A percentile compares a stretch with the other conserved stretches of the same genome.
Conservation (phyloP, 2,888 invertebrate genomes). For the Nomada fucata region DNA sequence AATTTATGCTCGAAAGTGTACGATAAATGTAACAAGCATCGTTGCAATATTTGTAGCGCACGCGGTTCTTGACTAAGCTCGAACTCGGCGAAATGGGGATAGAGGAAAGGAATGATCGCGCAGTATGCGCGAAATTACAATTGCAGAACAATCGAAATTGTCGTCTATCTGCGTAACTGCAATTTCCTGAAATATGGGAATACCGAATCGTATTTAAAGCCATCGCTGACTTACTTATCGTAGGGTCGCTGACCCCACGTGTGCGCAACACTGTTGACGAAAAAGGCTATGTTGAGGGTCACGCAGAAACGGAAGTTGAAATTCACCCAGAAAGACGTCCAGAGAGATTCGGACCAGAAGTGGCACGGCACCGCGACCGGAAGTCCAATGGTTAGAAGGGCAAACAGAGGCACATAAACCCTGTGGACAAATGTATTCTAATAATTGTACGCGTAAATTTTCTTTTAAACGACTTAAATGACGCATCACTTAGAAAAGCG, state of each 20-base stretch:
- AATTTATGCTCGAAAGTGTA: too few species aligned
- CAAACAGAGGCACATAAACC: conserved; percentile 90
- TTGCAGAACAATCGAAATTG: too few species aligned
- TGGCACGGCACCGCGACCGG: conserved; percentile 92
- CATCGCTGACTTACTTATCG: conserved; percentile 87
- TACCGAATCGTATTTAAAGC: too few species aligned
- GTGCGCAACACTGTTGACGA: conserved; percentile 97
- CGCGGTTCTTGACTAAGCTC: too few species aligned
- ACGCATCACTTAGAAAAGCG: conserved; percentile 85
- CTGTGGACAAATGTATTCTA: conserved; percentile 81
- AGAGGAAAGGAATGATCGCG: not conserved
- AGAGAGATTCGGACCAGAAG: conserved; percentile 92
- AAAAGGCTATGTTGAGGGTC: conserved; percentile 95
- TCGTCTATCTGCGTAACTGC: too few species aligned
- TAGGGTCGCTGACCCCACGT: conserved; percentile 97
- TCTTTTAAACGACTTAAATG: not conserved
- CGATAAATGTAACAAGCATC: too few species aligned
- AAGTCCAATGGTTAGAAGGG: conserved; percentile 87
- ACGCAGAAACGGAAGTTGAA: conserved; percentile 93
- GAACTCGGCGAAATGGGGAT: too few species aligned
- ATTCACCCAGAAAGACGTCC: conserved; percentile 93
- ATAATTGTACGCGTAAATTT: not conserved
- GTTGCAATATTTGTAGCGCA: too few species aligned
- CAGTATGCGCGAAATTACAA: too few species aligned
- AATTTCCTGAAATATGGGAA: too few species aligned